Evolutionary conservation across 2,888 invertebrate species (phyloP).

Genomic region (Spilosoma lubricipeda): DNA sequence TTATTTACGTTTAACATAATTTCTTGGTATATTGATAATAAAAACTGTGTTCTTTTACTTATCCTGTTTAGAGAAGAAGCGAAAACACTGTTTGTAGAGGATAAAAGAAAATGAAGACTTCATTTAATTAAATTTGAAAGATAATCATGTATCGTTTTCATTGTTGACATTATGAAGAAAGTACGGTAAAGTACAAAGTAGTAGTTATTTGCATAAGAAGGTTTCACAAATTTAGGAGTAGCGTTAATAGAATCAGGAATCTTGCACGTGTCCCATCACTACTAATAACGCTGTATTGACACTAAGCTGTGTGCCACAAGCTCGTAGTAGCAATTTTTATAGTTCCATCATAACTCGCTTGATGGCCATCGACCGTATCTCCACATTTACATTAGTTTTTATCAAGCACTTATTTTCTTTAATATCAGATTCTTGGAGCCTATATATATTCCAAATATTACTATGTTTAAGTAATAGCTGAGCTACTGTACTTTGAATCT

Average conservation of each 20-base stretch:
- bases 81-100: too few species aligned
- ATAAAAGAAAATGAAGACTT: neutral
- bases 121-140: neutral
- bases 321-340: conserved; percentile 45
- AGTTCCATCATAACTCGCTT: conserved; percentile 47
- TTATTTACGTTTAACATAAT: neutral
- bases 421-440: conserved; percentile 12
- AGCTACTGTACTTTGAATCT: neutral
- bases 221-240: neutral
- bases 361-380: conserved; percentile 41
- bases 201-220: neutral
- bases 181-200: neutral
- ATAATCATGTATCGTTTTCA: neutral
- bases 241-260: neutral
- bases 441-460: conserved; percentile 9
- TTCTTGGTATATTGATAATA: too few species aligned
- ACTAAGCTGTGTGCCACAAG: conserved; percentile 26
- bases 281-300: conserved; percentile 19
- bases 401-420: conserved; percentile 30
- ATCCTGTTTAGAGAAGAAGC: too few species aligned
- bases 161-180: neutral
- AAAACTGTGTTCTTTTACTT: too few species aligned
- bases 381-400: conserved; percentile 38
- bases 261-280: conserved; percentile 24
- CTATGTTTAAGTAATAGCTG: too few species aligned